A percentile compares a stretch with the other conserved stretches of the same genome.
These are phyloP conservation scores for Cossypha polioptera DNA, from an alignment of 2,797 vertebrate genomes.

Conservation along the genomic window DNA sequence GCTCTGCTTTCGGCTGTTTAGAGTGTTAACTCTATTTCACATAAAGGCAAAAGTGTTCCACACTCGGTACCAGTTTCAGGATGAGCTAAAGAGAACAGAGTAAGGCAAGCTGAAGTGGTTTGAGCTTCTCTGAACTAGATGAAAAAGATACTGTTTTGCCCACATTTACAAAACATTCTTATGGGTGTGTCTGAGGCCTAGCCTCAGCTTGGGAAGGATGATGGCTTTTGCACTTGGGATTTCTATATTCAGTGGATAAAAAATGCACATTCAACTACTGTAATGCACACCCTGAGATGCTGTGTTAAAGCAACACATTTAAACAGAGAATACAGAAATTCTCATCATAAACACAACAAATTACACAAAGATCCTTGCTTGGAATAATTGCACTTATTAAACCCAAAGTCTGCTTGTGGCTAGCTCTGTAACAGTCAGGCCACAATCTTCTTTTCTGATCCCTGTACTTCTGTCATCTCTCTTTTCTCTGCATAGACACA, in stretches of 20 bases:
- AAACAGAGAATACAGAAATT: neutral
- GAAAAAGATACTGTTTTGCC: neutral
- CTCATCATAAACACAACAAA: neutral
- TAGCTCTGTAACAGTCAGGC: neutral
- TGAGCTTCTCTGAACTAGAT: neutral
- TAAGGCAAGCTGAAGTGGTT: neutral
- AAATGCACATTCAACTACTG: neutral
- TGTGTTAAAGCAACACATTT: neutral
- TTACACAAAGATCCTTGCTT: neutral
- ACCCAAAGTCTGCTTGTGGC: neutral
- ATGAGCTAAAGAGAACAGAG: neutral
- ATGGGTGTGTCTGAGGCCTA: neutral
- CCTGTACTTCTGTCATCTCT: neutral
- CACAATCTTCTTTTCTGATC: neutral
- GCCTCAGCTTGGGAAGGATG: neutral
- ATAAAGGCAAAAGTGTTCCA: neutral
- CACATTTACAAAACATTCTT: neutral
- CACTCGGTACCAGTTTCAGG: neutral
- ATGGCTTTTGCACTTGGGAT: neutral
- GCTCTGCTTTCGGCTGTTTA: neutral
- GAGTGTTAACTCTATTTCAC: rapidly evolving
- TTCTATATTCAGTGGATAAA: neutral
- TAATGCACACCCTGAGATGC: neutral
- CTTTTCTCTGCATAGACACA: neutral
- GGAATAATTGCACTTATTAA: neutral